These are phyloP conservation scores for Oscarella lobularis DNA, from an alignment of 37 sponge, comb jelly and placozoan genomes.

Conservation along the genomic window DNA sequence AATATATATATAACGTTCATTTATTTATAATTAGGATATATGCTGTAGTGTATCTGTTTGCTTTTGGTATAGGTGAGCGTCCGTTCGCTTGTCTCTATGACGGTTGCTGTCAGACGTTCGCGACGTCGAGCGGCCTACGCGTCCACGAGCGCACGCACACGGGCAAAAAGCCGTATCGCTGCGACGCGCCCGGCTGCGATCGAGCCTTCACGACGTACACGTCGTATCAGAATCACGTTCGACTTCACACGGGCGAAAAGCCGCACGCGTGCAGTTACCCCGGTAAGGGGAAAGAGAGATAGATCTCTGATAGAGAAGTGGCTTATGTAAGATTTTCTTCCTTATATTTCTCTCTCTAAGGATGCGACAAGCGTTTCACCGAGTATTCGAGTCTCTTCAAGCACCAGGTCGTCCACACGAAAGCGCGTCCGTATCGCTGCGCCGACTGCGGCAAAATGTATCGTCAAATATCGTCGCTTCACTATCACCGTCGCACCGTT, in stretches of 20 bases:
- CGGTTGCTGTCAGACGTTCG: neutral
- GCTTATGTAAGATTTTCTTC: no score
- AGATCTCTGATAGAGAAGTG: no score
- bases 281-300: no score
- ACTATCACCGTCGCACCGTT: neutral
- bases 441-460: neutral
- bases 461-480: neutral
- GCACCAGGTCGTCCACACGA: neutral
- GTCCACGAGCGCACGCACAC: constrained; percentile 6
- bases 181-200: constrained; percentile 3
- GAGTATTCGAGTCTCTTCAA: neutral
- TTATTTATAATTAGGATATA: no score
- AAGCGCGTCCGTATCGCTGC: neutral
- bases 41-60: no score
- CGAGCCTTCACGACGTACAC: no score
- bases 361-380: neutral
- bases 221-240: no score
- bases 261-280: no score
- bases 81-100: constrained; percentile 1
- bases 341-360: no score
- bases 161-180: neutral
- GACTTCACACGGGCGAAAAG: no score
- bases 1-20: no score
- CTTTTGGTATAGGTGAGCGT: no score
- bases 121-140: neutral